phyloP scores from a whole-genome alignment of 2,888 invertebrate species.

The Mermis nigrescens region DNA sequence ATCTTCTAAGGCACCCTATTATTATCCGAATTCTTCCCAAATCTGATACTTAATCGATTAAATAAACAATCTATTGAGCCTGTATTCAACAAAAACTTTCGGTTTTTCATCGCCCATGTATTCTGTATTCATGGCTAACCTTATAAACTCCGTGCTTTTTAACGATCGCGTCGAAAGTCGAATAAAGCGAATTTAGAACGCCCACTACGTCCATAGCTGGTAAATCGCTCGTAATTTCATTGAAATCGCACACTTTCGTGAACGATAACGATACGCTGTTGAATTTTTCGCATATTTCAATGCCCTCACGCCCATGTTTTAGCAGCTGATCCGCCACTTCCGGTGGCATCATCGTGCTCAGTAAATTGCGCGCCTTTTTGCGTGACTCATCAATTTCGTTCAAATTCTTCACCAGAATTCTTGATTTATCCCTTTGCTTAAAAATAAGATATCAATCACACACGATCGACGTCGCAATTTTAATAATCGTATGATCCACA shows the following conservation, averaged over 20 bases:
- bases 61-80: no score
- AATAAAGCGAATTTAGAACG: slow-evolving; percentile 52
- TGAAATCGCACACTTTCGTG: slow-evolving; percentile 79
- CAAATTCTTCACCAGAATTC: slow-evolving; percentile 86
- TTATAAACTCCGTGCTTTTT: slow-evolving; percentile 83
- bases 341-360: slow-evolving; percentile 97
- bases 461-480: no score
- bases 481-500: no score
- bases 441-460: no score
- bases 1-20: no score
- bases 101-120: no score
- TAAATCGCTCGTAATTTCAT: slow-evolving; percentile 80
- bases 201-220: slow-evolving; percentile 93
- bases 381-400: slow-evolving; percentile 82
- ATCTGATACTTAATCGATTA: no score
- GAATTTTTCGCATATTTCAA: slow-evolving; percentile 57
- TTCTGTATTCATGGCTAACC: no score
- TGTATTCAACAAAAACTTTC: no score
- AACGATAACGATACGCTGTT: slow-evolving; percentile 84
- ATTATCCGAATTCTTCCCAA: no score
- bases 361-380: slow-evolving; percentile 74
- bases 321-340: slow-evolving; percentile 79
- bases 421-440: slow-evolving; percentile 80
- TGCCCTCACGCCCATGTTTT: slow-evolving; percentile 74
- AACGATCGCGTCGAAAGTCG: slow-evolving; percentile 65